Percentiles rank a stretch among this genome's conserved stretches.
phyloP scores from a whole-genome alignment of 1,140 invertebrate species.

The Mycetomoellerius zeteki region DNA sequence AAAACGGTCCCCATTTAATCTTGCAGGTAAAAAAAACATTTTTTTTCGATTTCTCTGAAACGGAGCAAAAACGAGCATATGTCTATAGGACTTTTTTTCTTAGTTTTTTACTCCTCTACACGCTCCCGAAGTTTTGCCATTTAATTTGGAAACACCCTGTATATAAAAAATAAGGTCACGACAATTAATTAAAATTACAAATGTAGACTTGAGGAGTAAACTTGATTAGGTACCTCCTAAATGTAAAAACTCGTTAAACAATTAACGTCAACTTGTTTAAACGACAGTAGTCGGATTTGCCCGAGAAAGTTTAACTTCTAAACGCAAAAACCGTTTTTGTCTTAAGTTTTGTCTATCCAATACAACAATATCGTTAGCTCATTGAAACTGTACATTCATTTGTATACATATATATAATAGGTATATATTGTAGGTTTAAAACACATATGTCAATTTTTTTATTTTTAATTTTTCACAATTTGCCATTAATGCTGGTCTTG shows the following conservation, averaged over 20 bases:
- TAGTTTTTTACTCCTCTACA: too few species aligned
- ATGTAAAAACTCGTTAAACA: constrained; percentile 10
- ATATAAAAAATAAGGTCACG: neutral
- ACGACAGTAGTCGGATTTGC: neutral
- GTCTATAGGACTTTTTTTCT: too few species aligned
- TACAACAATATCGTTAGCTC: neutral
- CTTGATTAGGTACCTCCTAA: neutral
- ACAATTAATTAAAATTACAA: constrained; percentile 7
- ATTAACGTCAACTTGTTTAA: neutral
- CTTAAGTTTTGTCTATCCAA: neutral
- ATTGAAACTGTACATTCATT: neutral
- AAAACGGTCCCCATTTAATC: too few species aligned
- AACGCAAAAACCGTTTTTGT: neutral
- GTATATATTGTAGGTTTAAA: too few species aligned
- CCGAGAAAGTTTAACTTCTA: constrained; percentile 16
- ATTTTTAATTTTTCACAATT: neutral
- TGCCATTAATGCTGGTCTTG: neutral
- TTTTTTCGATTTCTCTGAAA: too few species aligned
- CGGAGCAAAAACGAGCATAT: too few species aligned
- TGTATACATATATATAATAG: too few species aligned
- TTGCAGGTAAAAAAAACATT: too few species aligned
- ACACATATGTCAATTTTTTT: neutral
- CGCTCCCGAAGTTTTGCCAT: too few species aligned
- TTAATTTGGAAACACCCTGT: too few species aligned
- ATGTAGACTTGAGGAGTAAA: neutral